A percentile compares a stretch with the other conserved stretches of the same genome.
Conservation (phyloP, 2,113 vertebrate genomes). For the Pithys albifrons region DNA sequence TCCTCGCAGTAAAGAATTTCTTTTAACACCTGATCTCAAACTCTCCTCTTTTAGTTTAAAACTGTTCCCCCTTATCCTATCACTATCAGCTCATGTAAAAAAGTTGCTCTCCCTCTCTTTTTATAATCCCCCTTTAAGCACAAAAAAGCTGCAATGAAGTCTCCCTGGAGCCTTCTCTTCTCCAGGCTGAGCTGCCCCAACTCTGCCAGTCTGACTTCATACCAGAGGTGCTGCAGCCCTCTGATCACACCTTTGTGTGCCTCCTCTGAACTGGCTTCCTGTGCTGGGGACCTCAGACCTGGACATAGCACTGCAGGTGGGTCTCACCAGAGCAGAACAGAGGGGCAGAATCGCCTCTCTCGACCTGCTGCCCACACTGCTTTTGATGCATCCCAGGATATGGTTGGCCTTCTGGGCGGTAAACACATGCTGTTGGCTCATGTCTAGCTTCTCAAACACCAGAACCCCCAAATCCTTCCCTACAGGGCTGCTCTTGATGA, state of each 20-base stretch:
- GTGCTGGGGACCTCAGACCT: not conserved
- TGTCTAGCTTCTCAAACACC: not conserved
- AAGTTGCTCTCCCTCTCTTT: not conserved
- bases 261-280: not conserved
- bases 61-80: not conserved
- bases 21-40: not conserved
- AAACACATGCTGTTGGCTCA: not conserved
- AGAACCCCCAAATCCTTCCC: not conserved
- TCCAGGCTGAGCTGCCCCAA: not conserved
- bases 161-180: not conserved
- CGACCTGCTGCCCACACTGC: rapidly evolving
- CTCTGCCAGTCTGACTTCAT: no score
- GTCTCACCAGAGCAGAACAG: not conserved
- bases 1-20: not conserved
- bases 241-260: not conserved
- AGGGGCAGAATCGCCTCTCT: not conserved
- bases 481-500: not conserved
- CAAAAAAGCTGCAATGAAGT: not conserved
- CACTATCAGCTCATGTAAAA: not conserved
- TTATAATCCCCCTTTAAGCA: not conserved
- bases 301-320: not conserved
- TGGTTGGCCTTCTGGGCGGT: not conserved
- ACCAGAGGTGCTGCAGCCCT: not conserved
- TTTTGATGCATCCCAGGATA: not conserved
- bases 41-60: not conserved